Conservation (phyloP, 92 coral and sea anemone species). For the Palythoa heliodiscus region DNA sequence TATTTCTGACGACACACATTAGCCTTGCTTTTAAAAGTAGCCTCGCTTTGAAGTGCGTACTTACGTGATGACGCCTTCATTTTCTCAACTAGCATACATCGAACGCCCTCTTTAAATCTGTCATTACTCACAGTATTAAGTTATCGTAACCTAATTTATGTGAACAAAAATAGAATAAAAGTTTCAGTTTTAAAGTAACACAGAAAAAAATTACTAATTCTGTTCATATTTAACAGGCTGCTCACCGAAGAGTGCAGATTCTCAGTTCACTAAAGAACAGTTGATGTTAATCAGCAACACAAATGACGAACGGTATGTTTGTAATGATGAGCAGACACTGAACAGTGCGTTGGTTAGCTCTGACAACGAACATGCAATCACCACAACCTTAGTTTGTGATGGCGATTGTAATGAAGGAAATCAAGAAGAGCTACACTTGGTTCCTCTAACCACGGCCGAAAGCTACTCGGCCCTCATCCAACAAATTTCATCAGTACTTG, state of each 20-base stretch:
- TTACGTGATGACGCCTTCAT: neutral
- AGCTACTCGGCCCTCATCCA: slow-evolving; percentile 33
- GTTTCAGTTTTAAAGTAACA: neutral
- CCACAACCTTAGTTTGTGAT: neutral
- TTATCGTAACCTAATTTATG: neutral
- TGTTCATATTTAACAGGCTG: slow-evolving; percentile 1
- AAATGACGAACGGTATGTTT: neutral
- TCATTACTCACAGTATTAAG: too few species aligned
- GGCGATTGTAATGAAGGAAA: neutral
- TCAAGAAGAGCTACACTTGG: slow-evolving; percentile 2
- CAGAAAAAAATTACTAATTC: neutral
- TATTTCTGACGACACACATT: too few species aligned
- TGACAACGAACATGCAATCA: neutral
- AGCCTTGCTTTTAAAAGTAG: neutral
- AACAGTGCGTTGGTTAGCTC: slow-evolving; percentile 20
- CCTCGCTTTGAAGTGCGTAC: neutral
- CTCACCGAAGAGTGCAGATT: neutral
- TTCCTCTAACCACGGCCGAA: slow-evolving; percentile 26
- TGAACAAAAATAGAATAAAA: neutral
- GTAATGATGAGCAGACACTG: slow-evolving; percentile 13
- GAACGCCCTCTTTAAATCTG: too few species aligned
- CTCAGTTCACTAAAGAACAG: neutral
- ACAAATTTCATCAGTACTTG: slow-evolving; percentile 25
- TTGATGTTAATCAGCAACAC: neutral
- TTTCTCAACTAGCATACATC: neutral